phyloP scores from a whole-genome alignment of 2,113 vertebrate genomes.

The Semicossyphus pulcher region DNA sequence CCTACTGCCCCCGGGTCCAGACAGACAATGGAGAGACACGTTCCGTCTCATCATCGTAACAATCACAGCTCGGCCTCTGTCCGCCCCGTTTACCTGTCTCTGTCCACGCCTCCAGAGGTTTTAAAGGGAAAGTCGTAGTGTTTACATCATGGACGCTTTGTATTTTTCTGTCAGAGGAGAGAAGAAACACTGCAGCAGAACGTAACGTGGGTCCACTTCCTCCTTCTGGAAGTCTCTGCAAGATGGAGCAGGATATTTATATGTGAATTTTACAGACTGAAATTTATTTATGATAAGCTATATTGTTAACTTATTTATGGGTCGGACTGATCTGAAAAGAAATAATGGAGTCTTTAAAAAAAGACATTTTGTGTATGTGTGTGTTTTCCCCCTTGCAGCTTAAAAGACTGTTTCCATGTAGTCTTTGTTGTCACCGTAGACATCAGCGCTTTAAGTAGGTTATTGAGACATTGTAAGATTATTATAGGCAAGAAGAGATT shows the following conservation, averaged over 20 bases:
- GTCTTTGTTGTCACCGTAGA: slow-evolving; percentile 41
- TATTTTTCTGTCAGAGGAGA: slow-evolving; percentile 40
- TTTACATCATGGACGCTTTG: slow-evolving; percentile 61
- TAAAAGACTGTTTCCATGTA: slow-evolving; percentile 50
- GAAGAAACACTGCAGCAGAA: slow-evolving; percentile 16
- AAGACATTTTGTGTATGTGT: slow-evolving; percentile 47
- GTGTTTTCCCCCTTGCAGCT: slow-evolving; percentile 39
- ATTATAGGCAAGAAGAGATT: slow-evolving; percentile 32
- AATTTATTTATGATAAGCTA: slow-evolving; percentile 76
- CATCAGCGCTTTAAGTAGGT: slow-evolving; percentile 28
- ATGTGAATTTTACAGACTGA: slow-evolving; percentile 75
- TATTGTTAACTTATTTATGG: slow-evolving; percentile 78
- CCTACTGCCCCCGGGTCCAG: slow-evolving; percentile 52
- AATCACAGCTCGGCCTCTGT: slow-evolving; percentile 14
- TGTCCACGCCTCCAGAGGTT: slow-evolving; percentile 38
- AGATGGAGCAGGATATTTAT: slow-evolving; percentile 70
- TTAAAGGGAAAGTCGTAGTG: slow-evolving; percentile 66
- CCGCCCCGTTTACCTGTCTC: slow-evolving; percentile 25
- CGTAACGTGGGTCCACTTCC: slow-evolving; percentile 33
- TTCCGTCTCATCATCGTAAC: slow-evolving; percentile 15
- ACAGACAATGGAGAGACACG: slow-evolving; percentile 36
- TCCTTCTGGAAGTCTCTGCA: slow-evolving; percentile 44
- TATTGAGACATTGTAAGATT: slow-evolving; percentile 15
- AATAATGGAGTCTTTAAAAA: slow-evolving; percentile 48
- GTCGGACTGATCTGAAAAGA: slow-evolving; percentile 51